Evolutionary conservation across 2,888 invertebrate genomes (phyloP).

Genomic region (Phymatocera aterrima): DNA sequence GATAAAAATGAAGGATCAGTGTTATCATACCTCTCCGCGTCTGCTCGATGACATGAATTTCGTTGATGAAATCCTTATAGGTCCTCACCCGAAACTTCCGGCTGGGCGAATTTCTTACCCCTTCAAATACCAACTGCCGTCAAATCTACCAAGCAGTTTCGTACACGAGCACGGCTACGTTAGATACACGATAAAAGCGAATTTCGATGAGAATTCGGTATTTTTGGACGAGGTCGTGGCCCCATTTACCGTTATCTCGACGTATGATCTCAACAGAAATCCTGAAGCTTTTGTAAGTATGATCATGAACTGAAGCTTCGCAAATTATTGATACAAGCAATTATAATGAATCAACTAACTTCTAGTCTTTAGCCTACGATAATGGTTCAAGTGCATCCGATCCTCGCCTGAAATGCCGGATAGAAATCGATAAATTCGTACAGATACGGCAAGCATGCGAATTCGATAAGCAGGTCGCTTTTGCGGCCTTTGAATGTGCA

Average conservation of each 20-base stretch:
- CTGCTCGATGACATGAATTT: not conserved
- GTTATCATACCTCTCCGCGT: not conserved
- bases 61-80: not conserved
- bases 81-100: constrained; percentile 48
- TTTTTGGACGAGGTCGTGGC: constrained; percentile 69
- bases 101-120: constrained; percentile 69
- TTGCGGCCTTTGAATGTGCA: no score
- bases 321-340: no score
- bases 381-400: no score
- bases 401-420: no score
- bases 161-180: constrained; percentile 65
- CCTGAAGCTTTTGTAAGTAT: constrained; percentile 51
- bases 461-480: no score
- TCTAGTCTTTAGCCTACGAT: no score
- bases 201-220: constrained; percentile 72
- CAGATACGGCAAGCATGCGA: no score
- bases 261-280: constrained; percentile 71
- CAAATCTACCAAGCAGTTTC: constrained; percentile 63
- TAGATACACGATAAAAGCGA: constrained; percentile 70
- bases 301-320: not conserved
- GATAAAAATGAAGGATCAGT: not conserved
- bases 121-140: constrained; percentile 70
- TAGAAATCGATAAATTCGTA: no score
- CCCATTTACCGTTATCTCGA: constrained; percentile 70
- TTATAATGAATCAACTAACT: no score